Evolutionary conservation across 2,888 invertebrate species (phyloP), one percentile per base, ranked within the genome.

Genomic region (Patella caerulea): DNA sequence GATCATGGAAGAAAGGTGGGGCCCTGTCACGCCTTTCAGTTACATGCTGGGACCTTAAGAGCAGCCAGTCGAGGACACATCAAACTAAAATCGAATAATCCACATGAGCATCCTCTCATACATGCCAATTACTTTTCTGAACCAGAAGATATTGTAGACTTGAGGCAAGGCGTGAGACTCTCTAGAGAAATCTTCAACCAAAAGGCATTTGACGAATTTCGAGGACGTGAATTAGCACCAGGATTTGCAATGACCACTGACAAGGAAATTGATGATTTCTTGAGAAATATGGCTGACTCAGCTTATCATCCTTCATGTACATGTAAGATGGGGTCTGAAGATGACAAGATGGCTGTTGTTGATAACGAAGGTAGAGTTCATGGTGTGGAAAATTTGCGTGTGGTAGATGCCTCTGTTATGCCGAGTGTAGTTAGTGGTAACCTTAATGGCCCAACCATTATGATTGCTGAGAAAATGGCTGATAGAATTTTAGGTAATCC

Each of bases 41-140:
- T 91, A 14, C 93, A 93, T 83, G 91, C 91, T 12, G 93, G 93
- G 5, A 90, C 93, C 15, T 89, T 98, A 87, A 93, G 98, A 0
- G 97, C 98, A 0, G 96, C 96, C 87, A 96, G 97, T 78, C 93
- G 94, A 7, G 98, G 98, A 0, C 94, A 94, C 84, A 94, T 98
- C 0, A 95, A 95, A 84, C 92, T 98, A 34, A 93, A 94, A 77
- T 95, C 95, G 79, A 92, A 93, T 0, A 96, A 97, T 92, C 96
- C 96, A 0, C 92, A 94, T 45, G 94, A 95, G 75, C 94, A 95
- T 91, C 98, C 98, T 0, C 90, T 95, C 53, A 96, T 99, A 90
- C 95, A 98, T 91, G 96, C 98, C 2, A 97, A 98, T 89, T 99
- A 99, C 90, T 95, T 98, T 80, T 91, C 94, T 59, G 91, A 94